These are phyloP conservation scores for Drosophila orena DNA, from an alignment of 1,140 invertebrate genomes.

Conservation along the genomic window DNA sequence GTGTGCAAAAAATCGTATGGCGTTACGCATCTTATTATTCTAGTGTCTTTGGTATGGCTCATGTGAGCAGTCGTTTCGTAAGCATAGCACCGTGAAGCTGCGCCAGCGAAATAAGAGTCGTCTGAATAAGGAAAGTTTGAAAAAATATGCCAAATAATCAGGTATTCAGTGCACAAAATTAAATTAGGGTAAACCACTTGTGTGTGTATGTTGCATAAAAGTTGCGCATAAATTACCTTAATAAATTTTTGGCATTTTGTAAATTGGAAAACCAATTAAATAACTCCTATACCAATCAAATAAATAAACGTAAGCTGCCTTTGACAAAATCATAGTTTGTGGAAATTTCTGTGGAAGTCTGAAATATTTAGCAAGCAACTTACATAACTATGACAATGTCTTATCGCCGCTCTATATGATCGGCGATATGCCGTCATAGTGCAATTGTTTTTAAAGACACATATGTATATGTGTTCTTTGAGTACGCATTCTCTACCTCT, in stretches of 20 bases:
- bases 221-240: background rate
- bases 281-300: background rate
- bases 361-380: background rate
- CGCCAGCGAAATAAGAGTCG: too few relatives aligned
- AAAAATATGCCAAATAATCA: background rate
- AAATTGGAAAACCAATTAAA: slow-evolving; percentile 3
- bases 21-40: too few relatives aligned
- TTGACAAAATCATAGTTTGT: background rate
- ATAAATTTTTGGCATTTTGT: background rate
- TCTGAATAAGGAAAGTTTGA: background rate
- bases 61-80: too few relatives aligned
- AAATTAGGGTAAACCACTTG: background rate
- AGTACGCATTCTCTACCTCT: too few relatives aligned
- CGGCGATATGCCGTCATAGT: background rate
- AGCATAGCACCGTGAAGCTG: too few relatives aligned
- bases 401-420: background rate
- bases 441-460: background rate
- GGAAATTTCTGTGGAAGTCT: background rate
- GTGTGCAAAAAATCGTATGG: too few relatives aligned
- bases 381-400: too few relatives aligned
- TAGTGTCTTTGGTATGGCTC: too few relatives aligned
- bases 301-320: background rate
- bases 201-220: background rate
- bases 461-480: too few relatives aligned
- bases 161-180: background rate